Conservation (phyloP, 2,113 vertebrate genomes). For the Elachura formosa region DNA sequence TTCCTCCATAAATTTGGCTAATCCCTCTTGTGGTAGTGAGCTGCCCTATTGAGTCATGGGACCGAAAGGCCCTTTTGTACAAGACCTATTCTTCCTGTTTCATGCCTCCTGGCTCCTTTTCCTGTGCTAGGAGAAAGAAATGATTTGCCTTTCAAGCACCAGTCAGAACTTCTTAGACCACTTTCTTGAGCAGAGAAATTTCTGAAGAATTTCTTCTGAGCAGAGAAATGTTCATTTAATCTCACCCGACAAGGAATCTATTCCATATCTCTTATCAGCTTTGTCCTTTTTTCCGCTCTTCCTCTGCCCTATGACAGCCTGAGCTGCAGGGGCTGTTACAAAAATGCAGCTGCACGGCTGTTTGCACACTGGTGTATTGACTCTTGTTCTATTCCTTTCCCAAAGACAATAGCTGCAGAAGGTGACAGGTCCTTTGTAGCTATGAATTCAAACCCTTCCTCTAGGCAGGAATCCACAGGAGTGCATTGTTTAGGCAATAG, state of each 20-base stretch:
- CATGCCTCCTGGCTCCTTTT: background rate
- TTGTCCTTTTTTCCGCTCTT: background rate
- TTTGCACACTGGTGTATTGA: background rate
- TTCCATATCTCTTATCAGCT: background rate
- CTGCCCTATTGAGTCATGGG: background rate
- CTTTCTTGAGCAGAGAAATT: background rate
- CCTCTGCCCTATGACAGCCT: background rate
- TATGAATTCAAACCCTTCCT: background rate
- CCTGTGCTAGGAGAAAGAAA: background rate
- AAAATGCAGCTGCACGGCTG: background rate
- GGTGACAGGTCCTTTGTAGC: background rate
- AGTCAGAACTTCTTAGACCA: background rate
- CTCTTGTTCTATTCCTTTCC: background rate
- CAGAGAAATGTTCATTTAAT: background rate
- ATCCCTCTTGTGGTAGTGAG: background rate
- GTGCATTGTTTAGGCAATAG: background rate
- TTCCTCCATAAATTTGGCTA: background rate
- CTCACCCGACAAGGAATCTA: background rate
- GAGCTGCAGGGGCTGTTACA: background rate
- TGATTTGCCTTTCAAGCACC: background rate
- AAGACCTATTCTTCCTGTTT: background rate
- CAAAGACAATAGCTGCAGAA: background rate
- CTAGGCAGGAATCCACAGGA: background rate
- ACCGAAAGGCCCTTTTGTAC: background rate
- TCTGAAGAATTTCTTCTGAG: too few species aligned